Conservation (phyloP, 2,888 invertebrate genomes). For the Athrips mouffetella region DNA sequence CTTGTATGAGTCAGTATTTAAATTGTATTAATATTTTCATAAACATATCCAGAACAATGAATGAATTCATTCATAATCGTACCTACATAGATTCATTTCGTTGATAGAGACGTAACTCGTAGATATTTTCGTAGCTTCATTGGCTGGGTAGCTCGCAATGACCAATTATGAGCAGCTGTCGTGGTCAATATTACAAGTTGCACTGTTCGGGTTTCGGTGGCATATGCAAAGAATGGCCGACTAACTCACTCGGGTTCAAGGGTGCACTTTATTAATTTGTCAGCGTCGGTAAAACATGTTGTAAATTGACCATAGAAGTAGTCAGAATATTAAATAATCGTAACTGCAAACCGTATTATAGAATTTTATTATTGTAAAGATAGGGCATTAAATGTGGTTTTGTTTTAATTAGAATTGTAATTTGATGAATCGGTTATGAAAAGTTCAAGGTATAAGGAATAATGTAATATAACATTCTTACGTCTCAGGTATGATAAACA, state of each 20-base stretch:
- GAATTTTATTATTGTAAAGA: too few relatives aligned
- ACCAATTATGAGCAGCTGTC: constrained; percentile 11
- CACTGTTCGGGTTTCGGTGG: constrained; percentile 6
- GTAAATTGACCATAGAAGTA: background rate
- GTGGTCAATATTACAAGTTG: constrained; percentile 2
- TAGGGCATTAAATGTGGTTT: too few relatives aligned
- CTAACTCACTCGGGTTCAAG: constrained; percentile 3
- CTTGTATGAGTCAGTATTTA: too few relatives aligned
- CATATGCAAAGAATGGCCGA: constrained; percentile 13
- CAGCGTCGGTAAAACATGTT: background rate
- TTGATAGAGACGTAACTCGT: background rate
- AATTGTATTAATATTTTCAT: background rate
- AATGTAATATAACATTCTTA: too few relatives aligned
- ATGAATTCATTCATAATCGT: constrained; percentile 3
- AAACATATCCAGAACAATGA: background rate
- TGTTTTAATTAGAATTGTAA: too few relatives aligned
- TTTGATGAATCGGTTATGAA: too few relatives aligned
- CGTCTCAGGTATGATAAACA: too few relatives aligned
- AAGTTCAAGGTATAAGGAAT: too few relatives aligned
- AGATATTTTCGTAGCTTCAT: background rate
- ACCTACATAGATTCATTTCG: background rate
- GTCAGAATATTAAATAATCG: background rate
- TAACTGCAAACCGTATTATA: too few relatives aligned
- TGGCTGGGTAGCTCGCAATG: background rate
- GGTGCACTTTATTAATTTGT: constrained; percentile 15